A percentile compares a stretch with the other conserved stretches of the same genome.
Evolutionary conservation across 1,140 invertebrate species (phyloP).

Genomic region (Brachionus koreanus): DNA sequence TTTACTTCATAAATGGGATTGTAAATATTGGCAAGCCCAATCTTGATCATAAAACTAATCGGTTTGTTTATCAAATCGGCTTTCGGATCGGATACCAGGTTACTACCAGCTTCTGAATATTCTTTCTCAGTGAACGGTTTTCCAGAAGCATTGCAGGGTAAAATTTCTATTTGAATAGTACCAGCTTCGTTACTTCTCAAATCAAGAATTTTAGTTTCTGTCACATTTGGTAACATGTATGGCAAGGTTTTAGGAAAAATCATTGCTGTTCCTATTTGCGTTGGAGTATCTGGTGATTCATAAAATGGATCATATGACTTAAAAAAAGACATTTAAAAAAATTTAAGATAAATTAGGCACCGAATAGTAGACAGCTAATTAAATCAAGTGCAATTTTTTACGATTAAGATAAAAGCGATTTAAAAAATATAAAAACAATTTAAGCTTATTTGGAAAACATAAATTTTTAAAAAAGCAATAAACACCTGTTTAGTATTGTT

Average conservation of each 20-base stretch:
- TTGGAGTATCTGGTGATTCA: constrained; percentile 62
- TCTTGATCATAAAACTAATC: constrained; percentile 10
- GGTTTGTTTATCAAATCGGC: constrained; percentile 50
- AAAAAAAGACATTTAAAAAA: neutral
- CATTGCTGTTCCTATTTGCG: constrained; percentile 63
- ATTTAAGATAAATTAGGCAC: neutral
- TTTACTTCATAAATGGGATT: constrained; percentile 38
- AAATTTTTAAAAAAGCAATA: neutral
- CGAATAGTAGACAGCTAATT: neutral
- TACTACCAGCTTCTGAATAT: constrained; percentile 50
- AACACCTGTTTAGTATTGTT: neutral
- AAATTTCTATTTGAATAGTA: constrained; percentile 61
- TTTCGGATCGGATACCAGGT: constrained; percentile 60
- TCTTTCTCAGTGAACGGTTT: constrained; percentile 61
- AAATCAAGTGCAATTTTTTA: neutral
- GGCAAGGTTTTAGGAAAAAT: constrained; percentile 63
- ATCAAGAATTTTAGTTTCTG: constrained; percentile 62
- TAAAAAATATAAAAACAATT: neutral
- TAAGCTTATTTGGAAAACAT: neutral
- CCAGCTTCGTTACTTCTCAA: constrained; percentile 62
- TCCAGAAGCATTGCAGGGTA: constrained; percentile 59
- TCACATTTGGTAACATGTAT: constrained; percentile 58
- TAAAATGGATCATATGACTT: constrained; percentile 62
- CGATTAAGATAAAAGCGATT: neutral
- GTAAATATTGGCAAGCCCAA: neutral